These are phyloP conservation scores for Botrylloides violaceus DNA, from an alignment of 23 tunicate genomes.

Conservation along the genomic window DNA sequence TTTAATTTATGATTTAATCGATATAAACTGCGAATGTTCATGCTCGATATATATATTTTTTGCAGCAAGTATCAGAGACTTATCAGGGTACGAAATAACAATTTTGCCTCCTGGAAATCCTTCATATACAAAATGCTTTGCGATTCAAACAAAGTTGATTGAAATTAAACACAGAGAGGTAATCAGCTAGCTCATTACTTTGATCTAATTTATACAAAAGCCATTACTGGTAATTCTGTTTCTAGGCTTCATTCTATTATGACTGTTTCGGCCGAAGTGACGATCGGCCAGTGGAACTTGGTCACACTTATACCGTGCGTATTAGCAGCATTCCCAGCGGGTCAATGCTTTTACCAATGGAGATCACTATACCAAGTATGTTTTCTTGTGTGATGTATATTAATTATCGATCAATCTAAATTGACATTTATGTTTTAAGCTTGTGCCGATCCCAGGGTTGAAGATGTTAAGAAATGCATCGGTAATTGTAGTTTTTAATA, in stretches of 20 bases:
- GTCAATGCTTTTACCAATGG: no score
- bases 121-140: conserved; percentile 5
- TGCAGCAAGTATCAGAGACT: not conserved
- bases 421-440: no score
- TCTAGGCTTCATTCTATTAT: conserved; percentile 27
- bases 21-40: no score
- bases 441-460: not conserved
- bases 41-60: no score
- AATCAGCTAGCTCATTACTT: not conserved
- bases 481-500: no score
- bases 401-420: no score
- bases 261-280: conserved; percentile 27
- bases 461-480: not conserved
- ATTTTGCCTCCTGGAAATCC: not conserved
- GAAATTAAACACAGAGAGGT: conserved; percentile 1
- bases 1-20: no score
- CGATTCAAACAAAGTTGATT: not conserved
- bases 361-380: no score
- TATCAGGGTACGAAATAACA: not conserved
- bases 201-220: no score
- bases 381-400: no score
- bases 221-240: no score
- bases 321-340: conserved; percentile 19
- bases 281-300: not conserved
- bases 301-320: not conserved